phyloP scores from a whole-genome alignment of 2,888 invertebrate species.

The Tuta absoluta region DNA sequence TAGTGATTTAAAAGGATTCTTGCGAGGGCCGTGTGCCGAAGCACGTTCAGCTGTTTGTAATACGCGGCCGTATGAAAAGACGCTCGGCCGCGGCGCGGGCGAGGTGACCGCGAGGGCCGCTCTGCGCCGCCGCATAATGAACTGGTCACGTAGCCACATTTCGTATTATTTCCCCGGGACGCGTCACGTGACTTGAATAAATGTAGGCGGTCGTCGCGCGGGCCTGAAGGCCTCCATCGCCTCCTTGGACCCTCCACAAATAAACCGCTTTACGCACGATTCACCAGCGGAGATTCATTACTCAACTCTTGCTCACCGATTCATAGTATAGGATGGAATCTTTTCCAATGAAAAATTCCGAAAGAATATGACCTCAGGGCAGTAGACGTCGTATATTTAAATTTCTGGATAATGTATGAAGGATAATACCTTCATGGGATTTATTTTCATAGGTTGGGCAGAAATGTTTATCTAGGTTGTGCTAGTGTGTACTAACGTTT shows the following conservation, averaged over 20 bases:
- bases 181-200: slow-evolving; percentile 79
- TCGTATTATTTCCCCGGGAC: slow-evolving; percentile 81
- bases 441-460: background rate
- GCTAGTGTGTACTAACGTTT: slow-evolving; percentile 34
- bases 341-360: slow-evolving; percentile 46
- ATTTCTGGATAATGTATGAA: slow-evolving; percentile 6
- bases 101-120: slow-evolving; percentile 61
- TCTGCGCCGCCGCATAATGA: slow-evolving; percentile 76
- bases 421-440: slow-evolving; percentile 7
- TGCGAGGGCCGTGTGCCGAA: slow-evolving; percentile 47
- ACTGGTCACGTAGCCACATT: slow-evolving; percentile 81
- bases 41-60: slow-evolving; percentile 61
- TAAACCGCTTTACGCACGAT: slow-evolving; percentile 81
- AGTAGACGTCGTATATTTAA: slow-evolving; percentile 11
- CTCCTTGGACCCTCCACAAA: slow-evolving; percentile 74
- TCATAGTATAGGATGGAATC: slow-evolving; percentile 52
- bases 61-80: slow-evolving; percentile 44
- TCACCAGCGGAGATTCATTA: slow-evolving; percentile 78
- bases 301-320: slow-evolving; percentile 71
- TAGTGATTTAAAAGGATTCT: slow-evolving; percentile 55
- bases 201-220: slow-evolving; percentile 57
- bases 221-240: slow-evolving; percentile 57
- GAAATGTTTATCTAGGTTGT: slow-evolving; percentile 28
- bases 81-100: slow-evolving; percentile 28
- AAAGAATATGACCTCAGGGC: slow-evolving; percentile 13